A percentile compares a stretch with the other conserved stretches of the same genome.
Evolutionary conservation across 2,888 invertebrate species (phyloP).

Genomic region (Escarpia spicata): DNA sequence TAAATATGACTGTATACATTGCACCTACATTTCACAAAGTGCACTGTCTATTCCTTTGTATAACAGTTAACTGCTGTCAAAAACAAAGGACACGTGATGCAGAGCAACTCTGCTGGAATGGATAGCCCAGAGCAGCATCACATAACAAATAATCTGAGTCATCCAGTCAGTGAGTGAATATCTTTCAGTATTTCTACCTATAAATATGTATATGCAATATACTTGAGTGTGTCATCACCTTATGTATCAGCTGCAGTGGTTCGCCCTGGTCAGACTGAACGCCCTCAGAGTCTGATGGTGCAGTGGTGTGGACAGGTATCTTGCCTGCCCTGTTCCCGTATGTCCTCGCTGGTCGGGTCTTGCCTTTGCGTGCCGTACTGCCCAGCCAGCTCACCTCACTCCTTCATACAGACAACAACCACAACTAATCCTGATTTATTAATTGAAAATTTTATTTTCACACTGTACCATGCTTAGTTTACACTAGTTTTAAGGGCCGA

Average conservation of each 20-base stretch:
- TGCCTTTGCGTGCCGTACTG: background rate
- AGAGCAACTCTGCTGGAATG: background rate
- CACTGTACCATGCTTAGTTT: too few species aligned
- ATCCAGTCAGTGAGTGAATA: background rate
- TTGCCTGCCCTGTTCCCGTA: background rate
- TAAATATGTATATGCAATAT: background rate
- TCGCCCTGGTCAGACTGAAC: background rate
- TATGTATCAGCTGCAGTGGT: background rate
- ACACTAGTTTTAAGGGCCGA: too few species aligned
- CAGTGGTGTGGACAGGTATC: background rate
- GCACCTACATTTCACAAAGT: too few species aligned
- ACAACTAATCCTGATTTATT: background rate
- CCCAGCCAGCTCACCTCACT: slow-evolving; percentile 16
- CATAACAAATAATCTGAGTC: background rate
- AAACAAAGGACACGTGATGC: background rate
- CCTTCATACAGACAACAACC: background rate
- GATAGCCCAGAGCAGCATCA: too few species aligned
- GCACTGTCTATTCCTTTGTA: too few species aligned
- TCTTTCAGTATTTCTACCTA: background rate
- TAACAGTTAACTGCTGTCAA: too few species aligned
- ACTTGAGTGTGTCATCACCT: background rate
- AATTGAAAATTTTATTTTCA: too few species aligned
- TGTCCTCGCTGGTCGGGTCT: background rate
- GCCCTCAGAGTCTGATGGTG: background rate
- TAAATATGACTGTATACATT: too few species aligned